These are phyloP conservation scores for Limnodromus scolopaceus DNA, from an alignment of 2,797 vertebrate genomes.

Conservation along the genomic window DNA sequence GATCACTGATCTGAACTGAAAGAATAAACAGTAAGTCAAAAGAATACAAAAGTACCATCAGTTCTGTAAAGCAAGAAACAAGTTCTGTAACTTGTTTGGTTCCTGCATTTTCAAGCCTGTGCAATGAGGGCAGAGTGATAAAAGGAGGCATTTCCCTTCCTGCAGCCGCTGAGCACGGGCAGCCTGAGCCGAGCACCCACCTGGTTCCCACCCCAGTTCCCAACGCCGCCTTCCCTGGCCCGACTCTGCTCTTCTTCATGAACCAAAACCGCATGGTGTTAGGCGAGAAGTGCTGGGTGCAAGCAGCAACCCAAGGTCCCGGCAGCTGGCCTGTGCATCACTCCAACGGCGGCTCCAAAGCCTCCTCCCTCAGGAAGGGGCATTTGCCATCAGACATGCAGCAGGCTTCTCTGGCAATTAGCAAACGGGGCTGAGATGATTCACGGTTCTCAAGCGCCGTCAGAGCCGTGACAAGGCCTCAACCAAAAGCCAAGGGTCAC, in stretches of 20 bases:
- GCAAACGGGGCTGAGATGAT: background rate
- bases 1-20: slow-evolving; percentile 1
- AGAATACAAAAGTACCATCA: background rate
- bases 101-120: background rate
- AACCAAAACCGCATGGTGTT: fast-evolving
- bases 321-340: background rate
- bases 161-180: background rate
- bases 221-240: fast-evolving
- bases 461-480: background rate
- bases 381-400: background rate
- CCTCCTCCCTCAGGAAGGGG: background rate
- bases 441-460: background rate
- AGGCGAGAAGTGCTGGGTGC: background rate
- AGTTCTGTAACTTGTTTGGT: background rate
- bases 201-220: background rate
- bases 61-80: background rate
- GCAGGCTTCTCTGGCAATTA: background rate
- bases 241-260: background rate
- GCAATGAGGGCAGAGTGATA: background rate
- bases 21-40: background rate
- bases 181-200: background rate
- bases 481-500: background rate
- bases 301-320: background rate
- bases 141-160: background rate
- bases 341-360: background rate